Base-by-base conservation (phyloP, 2,888 invertebrate genomes). In the Drosophila robusta region DNA sequence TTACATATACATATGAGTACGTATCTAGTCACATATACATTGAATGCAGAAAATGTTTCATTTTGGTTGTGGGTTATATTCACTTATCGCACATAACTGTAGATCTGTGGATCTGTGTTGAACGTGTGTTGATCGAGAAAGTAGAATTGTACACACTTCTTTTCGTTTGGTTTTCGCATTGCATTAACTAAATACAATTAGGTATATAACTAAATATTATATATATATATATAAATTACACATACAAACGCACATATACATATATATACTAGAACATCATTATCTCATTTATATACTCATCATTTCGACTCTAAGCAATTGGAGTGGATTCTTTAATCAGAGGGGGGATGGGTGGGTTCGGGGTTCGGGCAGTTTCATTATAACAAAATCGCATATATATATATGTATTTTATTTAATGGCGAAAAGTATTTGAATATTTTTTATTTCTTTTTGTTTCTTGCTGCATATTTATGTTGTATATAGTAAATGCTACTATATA, bases 1-100 rank as follows among this genome's bases (percentile, higher is more conserved):
- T 83, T 87, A 84, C 87, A 89, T 75, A 68, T 75, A 75, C 75
- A 51, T 71, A 71, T 50, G 76, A 63, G 80, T 89, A 89, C 84
- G 86, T 72, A 81, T 85, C 83, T 84, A 84, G 83, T 89, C 83
- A 84, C 83, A 84, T 89, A 84, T 89, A 83, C 89, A 83, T 83
- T 78, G 83, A 84, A 89, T 84, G 88, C 83, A 82, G 88, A 86
- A 89, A 86, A 85, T 63, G 77, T 84, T 84, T 68, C 70, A 60
- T 72, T 86, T 89, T 45, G n/a, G 5, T 42, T 75, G 65, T 76
- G 69, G 69, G 68, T 70, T 80, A 68, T 68, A 57, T 74, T 36
- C 42, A 55, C 54, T 55, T 42, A 55, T 58, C 50, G 50, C 50
- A 41, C 42, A 39, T 63, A 52, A 45, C 45, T 52, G 32, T 22